Evolutionary conservation across 2,113 vertebrate genomes (phyloP).

Genomic region (Galbula dea): DNA sequence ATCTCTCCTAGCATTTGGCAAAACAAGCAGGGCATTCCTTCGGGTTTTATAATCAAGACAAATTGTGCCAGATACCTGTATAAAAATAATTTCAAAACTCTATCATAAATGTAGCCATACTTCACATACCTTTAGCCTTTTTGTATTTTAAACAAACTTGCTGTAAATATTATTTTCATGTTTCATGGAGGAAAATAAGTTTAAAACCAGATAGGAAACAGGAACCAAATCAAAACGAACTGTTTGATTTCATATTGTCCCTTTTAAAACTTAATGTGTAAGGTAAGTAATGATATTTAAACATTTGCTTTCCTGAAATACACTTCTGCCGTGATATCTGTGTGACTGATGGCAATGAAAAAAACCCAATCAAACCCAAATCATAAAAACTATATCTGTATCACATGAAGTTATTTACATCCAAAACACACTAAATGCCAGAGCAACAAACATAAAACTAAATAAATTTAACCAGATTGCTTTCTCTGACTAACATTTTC

Average conservation of each 20-base stretch:
- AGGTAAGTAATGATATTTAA: neutral
- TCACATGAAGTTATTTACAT: neutral
- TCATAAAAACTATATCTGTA: slow-evolving; percentile 12
- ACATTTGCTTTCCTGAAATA: slow-evolving; percentile 11
- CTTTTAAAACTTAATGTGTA: slow-evolving; percentile 4
- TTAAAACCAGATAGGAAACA: neutral
- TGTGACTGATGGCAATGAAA: slow-evolving; percentile 1
- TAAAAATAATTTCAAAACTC: slow-evolving; percentile 23
- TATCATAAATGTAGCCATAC: neutral
- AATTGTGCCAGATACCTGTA: slow-evolving; percentile 62
- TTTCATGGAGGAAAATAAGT: neutral
- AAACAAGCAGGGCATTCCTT: slow-evolving; percentile 49
- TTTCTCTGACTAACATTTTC: neutral
- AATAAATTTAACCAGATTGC: neutral
- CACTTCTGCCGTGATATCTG: neutral
- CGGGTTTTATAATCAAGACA: slow-evolving; percentile 48
- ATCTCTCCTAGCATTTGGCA: slow-evolving; percentile 23
- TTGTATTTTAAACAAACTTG: slow-evolving; percentile 32
- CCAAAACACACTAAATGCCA: neutral
- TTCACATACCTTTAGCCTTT: neutral
- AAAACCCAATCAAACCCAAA: neutral
- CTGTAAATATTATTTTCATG: slow-evolving; percentile 36
- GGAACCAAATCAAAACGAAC: too few species aligned
- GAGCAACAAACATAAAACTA: neutral
- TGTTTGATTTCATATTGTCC: neutral